Conservation (phyloP, 2,113 vertebrate genomes). For the Anarhynchus alexandrinus region DNA sequence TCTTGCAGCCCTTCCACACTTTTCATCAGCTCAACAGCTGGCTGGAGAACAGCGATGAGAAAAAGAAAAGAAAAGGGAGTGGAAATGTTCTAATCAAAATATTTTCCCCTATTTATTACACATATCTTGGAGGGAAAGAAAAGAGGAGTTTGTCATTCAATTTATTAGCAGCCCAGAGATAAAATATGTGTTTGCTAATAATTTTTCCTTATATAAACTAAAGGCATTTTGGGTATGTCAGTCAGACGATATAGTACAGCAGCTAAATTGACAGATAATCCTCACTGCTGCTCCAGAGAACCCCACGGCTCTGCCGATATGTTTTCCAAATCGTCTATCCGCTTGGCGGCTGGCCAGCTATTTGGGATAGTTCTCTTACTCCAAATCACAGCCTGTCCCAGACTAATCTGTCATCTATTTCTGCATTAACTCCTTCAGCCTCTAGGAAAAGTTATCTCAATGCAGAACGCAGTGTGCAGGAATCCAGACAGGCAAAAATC, state of each 20-base stretch:
- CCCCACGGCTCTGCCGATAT: neutral
- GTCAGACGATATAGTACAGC: neutral
- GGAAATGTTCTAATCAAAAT: slow-evolving; percentile 28
- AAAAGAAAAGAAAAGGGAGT: neutral
- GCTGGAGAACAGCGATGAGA: neutral
- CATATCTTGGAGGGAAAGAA: neutral
- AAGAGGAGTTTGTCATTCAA: slow-evolving; percentile 13
- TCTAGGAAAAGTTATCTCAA: neutral
- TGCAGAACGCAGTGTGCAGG: neutral
- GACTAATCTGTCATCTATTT: slow-evolving; percentile 12
- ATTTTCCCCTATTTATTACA: slow-evolving; percentile 11
- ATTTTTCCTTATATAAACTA: neutral
- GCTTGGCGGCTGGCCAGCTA: neutral
- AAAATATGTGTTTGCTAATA: neutral
- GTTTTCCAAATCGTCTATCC: neutral
- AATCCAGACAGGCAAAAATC: neutral
- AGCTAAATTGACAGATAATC: slow-evolving; percentile 7
- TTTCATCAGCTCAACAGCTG: slow-evolving; percentile 19
- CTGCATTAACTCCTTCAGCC: slow-evolving; percentile 30
- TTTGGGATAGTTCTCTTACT: slow-evolving; percentile 21
- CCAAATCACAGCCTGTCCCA: slow-evolving; percentile 38
- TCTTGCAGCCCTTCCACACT: slow-evolving; percentile 2
- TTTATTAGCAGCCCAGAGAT: neutral
- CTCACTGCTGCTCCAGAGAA: slow-evolving; percentile 9
- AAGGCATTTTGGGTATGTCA: neutral